Base-by-base conservation (phyloP, 2,113 vertebrate genomes). In the Nanorana parkeri region DNA sequence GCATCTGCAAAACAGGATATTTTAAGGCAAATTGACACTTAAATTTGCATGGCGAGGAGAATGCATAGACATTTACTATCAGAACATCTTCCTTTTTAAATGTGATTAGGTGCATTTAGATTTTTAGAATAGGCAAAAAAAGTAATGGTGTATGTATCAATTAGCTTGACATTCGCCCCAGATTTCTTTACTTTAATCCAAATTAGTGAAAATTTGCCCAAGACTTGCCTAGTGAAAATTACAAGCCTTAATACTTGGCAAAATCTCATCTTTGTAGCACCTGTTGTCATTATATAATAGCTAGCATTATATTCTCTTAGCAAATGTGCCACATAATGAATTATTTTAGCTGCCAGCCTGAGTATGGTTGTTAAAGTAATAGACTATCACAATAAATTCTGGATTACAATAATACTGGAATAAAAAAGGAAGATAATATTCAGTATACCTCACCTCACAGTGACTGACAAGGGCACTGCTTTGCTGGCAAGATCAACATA, bases 311-410 rank as follows among this genome's bases (percentile, higher is more conserved):
- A 65, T 77, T 64, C 65, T 77, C 47, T n/a, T 10, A n/a, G 65
- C 76, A 55, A 66, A 66, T 32, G 51, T 21, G 5, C 63, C 76
- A 52, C 32, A 67, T 67, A 78, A 67, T 55, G 76, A 32, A 78
- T 54, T 66, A 17, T 32, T n/a, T 65, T 77, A 36, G 32, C 32
- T 36, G 32, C 8, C 32, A 36, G 32, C 32, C 32, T 60, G 21
- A 36, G 32, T 1, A 36, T 36, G 32, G 32, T 4, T 6, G 63
- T 52, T 32, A 54, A 78, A 55, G 21, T 16, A 15, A n/a, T 7
- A 29, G 51, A 55, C 52, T 66, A 29, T 78, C 67, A 66, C 64
- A n/a, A 54, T 32, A 78, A 65, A 78, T n/a, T n/a, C n/a, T n/a
- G n/a, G n/a, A n/a, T n/a, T n/a, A n/a, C n/a, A n/a, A n/a, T n/a